Conservation (phyloP, 2,888 invertebrate genomes). For the Mesorhabditis spiculigera region DNA sequence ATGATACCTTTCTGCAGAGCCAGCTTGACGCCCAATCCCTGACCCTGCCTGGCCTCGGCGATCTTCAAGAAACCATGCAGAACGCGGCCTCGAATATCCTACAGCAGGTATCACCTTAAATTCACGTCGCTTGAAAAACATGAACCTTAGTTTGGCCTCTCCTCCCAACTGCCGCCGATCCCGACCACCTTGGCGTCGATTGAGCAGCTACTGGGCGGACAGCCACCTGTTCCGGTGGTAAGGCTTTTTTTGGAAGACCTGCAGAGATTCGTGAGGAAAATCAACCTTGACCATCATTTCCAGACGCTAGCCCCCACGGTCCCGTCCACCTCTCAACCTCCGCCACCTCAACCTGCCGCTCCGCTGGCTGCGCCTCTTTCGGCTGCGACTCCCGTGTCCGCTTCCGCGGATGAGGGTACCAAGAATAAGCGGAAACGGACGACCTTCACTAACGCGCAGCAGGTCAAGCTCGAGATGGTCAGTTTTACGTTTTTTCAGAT, state of each 20-base stretch:
- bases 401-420: not conserved
- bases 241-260: too few species aligned
- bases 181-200: conserved; percentile 1
- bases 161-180: not conserved
- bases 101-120: not conserved
- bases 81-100: not conserved
- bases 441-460: not conserved
- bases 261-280: not conserved
- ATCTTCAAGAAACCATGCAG: conserved; percentile 1
- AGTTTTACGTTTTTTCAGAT: not conserved
- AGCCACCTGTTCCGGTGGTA: not conserved
- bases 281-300: not conserved
- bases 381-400: not conserved
- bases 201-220: not conserved
- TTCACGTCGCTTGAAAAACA: not conserved
- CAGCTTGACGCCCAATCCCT: not conserved
- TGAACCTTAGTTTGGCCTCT: not conserved
- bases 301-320: too few species aligned
- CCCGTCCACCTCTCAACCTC: too few species aligned
- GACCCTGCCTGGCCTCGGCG: conserved; percentile 1
- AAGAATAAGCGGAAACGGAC: conserved; percentile 1
- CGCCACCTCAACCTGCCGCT: too few species aligned
- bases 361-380: not conserved
- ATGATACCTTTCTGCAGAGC: not conserved
- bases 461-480: not conserved